phyloP scores from a whole-genome alignment of 2,888 invertebrate species.

The Athrips mouffetella region DNA sequence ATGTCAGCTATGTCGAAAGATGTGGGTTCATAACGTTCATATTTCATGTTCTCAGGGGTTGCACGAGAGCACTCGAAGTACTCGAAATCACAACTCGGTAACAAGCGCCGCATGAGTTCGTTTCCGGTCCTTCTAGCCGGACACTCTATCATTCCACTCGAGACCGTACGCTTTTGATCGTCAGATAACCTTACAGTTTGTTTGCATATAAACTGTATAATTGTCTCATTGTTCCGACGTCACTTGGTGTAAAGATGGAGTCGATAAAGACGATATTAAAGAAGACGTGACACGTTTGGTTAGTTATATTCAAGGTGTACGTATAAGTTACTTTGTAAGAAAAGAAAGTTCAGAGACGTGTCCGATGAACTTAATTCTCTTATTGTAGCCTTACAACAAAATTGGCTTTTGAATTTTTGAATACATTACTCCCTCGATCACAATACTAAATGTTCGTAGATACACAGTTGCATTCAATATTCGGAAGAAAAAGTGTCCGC shows the following conservation, averaged over 20 bases:
- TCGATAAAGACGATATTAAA: slow-evolving; percentile 26
- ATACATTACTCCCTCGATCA: no score
- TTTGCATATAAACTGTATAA: slow-evolving; percentile 33
- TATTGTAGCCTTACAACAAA: not conserved
- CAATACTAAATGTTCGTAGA: no score
- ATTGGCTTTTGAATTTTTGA: not conserved
- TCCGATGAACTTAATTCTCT: not conserved
- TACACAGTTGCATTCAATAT: no score
- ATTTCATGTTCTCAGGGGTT: slow-evolving; percentile 1
- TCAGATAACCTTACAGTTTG: slow-evolving; percentile 35
- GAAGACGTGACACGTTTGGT: slow-evolving; percentile 40
- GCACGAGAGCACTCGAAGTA: slow-evolving; percentile 22
- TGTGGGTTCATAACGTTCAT: no score
- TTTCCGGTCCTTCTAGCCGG: slow-evolving; percentile 19
- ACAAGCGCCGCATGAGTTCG: slow-evolving; percentile 23
- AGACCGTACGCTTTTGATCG: slow-evolving; percentile 18
- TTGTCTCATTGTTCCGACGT: slow-evolving; percentile 39
- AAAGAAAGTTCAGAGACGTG: not conserved
- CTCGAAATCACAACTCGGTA: slow-evolving; percentile 20
- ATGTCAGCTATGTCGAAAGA: no score
- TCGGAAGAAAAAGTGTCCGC: no score
- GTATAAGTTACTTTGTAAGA: not conserved
- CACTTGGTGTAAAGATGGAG: slow-evolving; percentile 34
- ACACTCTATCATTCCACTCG: slow-evolving; percentile 22
- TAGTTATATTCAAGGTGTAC: slow-evolving; percentile 36